A percentile compares a stretch with the other conserved stretches of the same genome.
Conservation (phyloP, 2,888 invertebrate species). For the Eupeodes luniger region DNA sequence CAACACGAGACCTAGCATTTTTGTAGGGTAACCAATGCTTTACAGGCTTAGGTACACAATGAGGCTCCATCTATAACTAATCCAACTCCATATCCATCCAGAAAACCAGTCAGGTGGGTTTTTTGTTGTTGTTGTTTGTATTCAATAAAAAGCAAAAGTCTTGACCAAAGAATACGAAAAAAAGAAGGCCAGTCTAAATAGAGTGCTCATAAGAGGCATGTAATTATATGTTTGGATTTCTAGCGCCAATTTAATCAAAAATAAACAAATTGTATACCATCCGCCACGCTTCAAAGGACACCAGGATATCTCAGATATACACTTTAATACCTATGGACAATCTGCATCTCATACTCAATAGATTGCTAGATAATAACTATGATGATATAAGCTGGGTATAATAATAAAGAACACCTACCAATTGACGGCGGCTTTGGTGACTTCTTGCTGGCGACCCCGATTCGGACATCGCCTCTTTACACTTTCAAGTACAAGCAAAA, state of each 20-base stretch:
- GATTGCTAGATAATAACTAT: neutral
- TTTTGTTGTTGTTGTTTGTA: slow-evolving; percentile 11
- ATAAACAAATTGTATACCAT: neutral
- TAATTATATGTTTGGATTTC: neutral
- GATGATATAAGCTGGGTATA: slow-evolving; percentile 27
- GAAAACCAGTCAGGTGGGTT: slow-evolving; percentile 68
- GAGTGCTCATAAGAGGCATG: neutral
- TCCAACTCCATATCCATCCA: slow-evolving; percentile 40
- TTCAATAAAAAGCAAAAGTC: slow-evolving; percentile 61
- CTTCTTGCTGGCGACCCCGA: slow-evolving; percentile 81
- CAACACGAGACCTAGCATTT: slow-evolving; percentile 1
- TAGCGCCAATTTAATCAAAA: slow-evolving; percentile 5
- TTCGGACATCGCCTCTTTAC: slow-evolving; percentile 82
- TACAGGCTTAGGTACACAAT: slow-evolving; percentile 38
- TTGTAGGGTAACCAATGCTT: neutral
- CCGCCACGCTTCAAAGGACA: neutral
- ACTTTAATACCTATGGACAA: neutral
- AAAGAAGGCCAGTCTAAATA: slow-evolving; percentile 18
- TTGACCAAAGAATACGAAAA: slow-evolving; percentile 11
- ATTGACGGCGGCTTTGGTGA: slow-evolving; percentile 82
- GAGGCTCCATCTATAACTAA: slow-evolving; percentile 19
- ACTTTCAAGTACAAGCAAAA: slow-evolving; percentile 47
- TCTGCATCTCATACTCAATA: neutral
- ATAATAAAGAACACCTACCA: slow-evolving; percentile 81
- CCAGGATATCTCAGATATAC: neutral